These are phyloP conservation scores for Psylliodes chrysocephalus DNA, from an alignment of 2,888 invertebrate genomes.

Conservation along the genomic window DNA sequence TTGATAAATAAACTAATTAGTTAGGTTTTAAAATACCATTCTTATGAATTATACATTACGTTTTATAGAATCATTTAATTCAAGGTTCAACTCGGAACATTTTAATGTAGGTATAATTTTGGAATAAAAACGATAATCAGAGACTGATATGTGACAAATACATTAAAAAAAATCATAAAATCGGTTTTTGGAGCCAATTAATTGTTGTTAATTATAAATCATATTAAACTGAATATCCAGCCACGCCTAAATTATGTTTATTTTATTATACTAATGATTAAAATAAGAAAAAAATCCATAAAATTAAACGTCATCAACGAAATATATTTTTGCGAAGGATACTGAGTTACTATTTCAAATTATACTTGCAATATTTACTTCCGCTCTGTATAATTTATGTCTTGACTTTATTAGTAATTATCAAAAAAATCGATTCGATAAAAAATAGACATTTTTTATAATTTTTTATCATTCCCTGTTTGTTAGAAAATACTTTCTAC, in stretches of 20 bases:
- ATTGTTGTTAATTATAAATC: neutral
- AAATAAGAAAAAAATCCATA: neutral
- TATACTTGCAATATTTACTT: conserved; percentile 5
- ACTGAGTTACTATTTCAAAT: conserved; percentile 1
- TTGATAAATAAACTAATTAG: conserved; percentile 14
- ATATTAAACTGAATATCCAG: neutral
- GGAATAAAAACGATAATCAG: conserved; percentile 2
- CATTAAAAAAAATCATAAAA: conserved; percentile 13
- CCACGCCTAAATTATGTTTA: conserved; percentile 16
- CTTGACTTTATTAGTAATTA: too few species aligned
- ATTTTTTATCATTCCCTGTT: too few species aligned
- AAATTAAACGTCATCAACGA: neutral
- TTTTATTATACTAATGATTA: neutral
- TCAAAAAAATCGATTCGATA: too few species aligned
- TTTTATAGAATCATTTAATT: conserved; percentile 11
- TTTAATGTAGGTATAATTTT: conserved; percentile 16
- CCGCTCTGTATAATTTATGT: conserved; percentile 11
- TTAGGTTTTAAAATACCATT: conserved; percentile 8
- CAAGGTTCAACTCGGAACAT: conserved; percentile 13
- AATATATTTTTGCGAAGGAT: conserved; percentile 9
- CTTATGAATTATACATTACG: conserved; percentile 14
- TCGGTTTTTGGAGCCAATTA: neutral
- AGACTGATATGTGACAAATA: conserved; percentile 11
- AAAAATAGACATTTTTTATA: too few species aligned
- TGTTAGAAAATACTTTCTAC: too few species aligned